A percentile compares a stretch with the other conserved stretches of the same genome.
Evolutionary conservation across 2,113 vertebrate species (phyloP).

Genomic region (Eurystomus gularis): DNA sequence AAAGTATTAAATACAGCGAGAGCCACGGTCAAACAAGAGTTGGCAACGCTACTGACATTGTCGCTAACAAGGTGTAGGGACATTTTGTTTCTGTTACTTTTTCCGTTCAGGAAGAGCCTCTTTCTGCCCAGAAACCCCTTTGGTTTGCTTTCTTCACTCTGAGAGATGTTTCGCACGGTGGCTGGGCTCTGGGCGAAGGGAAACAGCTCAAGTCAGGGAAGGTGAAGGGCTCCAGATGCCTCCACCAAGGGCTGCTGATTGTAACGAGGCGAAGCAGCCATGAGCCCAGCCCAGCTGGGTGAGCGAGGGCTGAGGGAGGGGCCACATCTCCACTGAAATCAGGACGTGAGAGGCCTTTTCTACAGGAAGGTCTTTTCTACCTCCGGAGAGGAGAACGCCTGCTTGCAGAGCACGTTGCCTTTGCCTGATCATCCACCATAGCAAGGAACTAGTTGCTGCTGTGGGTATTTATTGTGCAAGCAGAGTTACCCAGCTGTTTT

Average conservation of each 20-base stretch:
- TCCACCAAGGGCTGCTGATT: not conserved
- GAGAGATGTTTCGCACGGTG: rapidly evolving
- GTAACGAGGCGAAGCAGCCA: rapidly evolving
- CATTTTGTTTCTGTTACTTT: not conserved
- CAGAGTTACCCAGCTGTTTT: not conserved
- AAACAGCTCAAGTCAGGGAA: rapidly evolving
- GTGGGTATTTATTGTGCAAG: rapidly evolving
- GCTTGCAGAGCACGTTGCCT: rapidly evolving
- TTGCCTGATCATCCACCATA: rapidly evolving
- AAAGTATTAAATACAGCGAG: not conserved
- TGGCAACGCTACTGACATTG: not conserved
- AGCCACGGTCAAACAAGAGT: not conserved
- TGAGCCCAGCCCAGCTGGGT: not conserved
- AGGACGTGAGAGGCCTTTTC: rapidly evolving
- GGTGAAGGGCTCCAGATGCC: not conserved
- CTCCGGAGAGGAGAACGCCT: rapidly evolving
- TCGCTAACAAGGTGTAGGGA: not conserved
- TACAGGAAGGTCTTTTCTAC: not conserved
- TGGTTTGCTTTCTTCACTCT: rapidly evolving
- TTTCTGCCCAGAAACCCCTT: not conserved
- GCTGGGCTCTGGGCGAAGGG: not conserved
- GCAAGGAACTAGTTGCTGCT: rapidly evolving
- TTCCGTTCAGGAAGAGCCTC: not conserved
- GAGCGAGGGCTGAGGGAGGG: rapidly evolving
- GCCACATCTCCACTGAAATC: rapidly evolving